phyloP scores from a whole-genome alignment of 1,140 invertebrate genomes.

The Pachyrhynchus sulphureomaculatus region DNA sequence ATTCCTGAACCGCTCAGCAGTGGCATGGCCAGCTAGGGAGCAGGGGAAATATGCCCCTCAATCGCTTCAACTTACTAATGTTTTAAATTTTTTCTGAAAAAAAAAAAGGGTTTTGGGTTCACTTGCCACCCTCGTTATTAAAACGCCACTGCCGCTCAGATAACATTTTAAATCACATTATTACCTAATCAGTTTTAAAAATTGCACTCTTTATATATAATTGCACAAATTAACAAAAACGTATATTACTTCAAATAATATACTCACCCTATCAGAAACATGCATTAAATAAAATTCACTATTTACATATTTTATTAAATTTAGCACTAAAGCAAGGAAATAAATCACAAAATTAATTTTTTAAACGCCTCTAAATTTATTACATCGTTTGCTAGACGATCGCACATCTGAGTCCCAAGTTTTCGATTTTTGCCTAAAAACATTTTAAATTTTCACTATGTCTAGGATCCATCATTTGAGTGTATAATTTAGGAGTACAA shows the following conservation, averaged over 20 bases:
- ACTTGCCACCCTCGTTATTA: too few relatives aligned
- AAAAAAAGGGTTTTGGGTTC: too few relatives aligned
- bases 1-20: too few relatives aligned
- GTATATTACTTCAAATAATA: background rate
- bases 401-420: conserved; percentile 58
- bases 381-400: background rate
- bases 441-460: conserved; percentile 68
- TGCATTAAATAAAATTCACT: background rate
- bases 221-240: background rate
- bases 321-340: background rate
- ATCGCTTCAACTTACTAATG: too few relatives aligned
- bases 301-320: background rate
- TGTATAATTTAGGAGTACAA: conserved; percentile 75
- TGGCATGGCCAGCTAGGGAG: too few relatives aligned
- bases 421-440: conserved; percentile 76
- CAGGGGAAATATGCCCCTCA: too few relatives aligned
- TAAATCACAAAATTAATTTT: conserved; percentile 4
- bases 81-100: too few relatives aligned
- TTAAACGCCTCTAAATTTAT: conserved; percentile 1
- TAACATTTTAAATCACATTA: too few relatives aligned
- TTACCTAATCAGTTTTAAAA: too few relatives aligned
- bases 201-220: conserved; percentile 3
- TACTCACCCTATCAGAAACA: background rate
- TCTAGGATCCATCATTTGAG: conserved; percentile 74
- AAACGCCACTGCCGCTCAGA: too few relatives aligned